Percentiles rank a stretch among this genome's conserved stretches.
phyloP scores from a whole-genome alignment of 2,888 invertebrate genomes.

The Pimpla rufipes region DNA sequence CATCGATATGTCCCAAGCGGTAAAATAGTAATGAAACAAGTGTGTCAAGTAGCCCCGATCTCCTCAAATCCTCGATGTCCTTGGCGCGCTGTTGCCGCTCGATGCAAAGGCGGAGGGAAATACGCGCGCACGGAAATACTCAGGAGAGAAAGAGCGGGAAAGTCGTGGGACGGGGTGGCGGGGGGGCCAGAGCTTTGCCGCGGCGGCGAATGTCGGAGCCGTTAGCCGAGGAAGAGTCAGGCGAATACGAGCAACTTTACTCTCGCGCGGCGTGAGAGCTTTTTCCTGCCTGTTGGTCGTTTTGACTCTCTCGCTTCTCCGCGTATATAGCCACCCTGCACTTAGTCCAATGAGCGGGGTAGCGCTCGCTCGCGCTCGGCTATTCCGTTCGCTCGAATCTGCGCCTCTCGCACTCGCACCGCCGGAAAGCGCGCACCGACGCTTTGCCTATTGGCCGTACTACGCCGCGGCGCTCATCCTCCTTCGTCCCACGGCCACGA shows the following conservation, averaged over 20 bases:
- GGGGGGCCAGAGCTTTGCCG: slow-evolving; percentile 39
- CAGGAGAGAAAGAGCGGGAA: slow-evolving; percentile 41
- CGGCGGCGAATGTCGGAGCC: slow-evolving; percentile 52
- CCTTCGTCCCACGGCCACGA: slow-evolving; percentile 13
- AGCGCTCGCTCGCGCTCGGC: slow-evolving; percentile 26
- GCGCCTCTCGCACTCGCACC: slow-evolving; percentile 29
- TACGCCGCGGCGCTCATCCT: slow-evolving; percentile 47
- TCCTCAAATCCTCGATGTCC: slow-evolving; percentile 45
- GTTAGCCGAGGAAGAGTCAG: slow-evolving; percentile 65
- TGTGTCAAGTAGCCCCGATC: not conserved
- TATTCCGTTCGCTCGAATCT: slow-evolving; percentile 42
- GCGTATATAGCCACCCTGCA: slow-evolving; percentile 53
- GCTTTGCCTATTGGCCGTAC: slow-evolving; percentile 51
- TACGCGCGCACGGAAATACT: slow-evolving; percentile 37
- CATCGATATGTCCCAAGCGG: not conserved
- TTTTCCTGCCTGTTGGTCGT: slow-evolving; percentile 67
- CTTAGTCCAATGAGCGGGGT: slow-evolving; percentile 67
- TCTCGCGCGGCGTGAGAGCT: slow-evolving; percentile 66
- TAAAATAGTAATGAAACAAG: not conserved
- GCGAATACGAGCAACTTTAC: slow-evolving; percentile 68
- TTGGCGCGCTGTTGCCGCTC: slow-evolving; percentile 55
- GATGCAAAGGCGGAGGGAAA: slow-evolving; percentile 18
- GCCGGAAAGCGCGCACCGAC: slow-evolving; percentile 18
- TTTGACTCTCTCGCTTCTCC: slow-evolving; percentile 47
- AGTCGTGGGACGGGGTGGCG: slow-evolving; percentile 3